phyloP scores from a whole-genome alignment of 2,797 vertebrate genomes.

The Enteromius unitaeniatus region DNA sequence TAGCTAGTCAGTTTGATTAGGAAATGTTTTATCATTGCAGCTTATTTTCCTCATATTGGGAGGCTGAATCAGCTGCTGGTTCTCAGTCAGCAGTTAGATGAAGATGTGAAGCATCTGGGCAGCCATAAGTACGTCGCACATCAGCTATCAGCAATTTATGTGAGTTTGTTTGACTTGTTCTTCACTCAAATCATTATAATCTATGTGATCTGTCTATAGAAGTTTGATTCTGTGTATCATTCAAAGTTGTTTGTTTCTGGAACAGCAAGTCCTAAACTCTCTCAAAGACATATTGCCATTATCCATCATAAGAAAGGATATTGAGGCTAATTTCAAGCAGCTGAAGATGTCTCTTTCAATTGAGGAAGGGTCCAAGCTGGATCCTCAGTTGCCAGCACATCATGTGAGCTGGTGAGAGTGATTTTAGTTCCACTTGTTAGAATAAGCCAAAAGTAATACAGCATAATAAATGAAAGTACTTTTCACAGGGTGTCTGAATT shows the following conservation, averaged over 20 bases:
- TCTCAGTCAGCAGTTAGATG: conserved; percentile 84
- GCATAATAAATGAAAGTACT: not conserved
- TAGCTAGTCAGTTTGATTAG: not conserved
- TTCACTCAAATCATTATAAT: not conserved
- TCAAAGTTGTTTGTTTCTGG: not conserved
- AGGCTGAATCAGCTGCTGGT: conserved; percentile 85
- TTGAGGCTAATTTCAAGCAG: conserved; percentile 85
- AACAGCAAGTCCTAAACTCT: conserved; percentile 82
- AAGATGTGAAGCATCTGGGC: conserved; percentile 82
- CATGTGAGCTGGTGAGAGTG: conserved; percentile 79
- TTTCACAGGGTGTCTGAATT: conserved; percentile 78
- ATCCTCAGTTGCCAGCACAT: conserved; percentile 79
- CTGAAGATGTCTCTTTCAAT: conserved; percentile 80
- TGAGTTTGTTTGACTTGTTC: conserved; percentile 62
- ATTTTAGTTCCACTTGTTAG: not conserved
- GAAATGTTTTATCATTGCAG: conserved; percentile 65
- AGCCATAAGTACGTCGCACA: conserved; percentile 87
- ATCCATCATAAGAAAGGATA: conserved; percentile 78
- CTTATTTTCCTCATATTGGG: conserved; percentile 80
- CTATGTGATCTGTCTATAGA: not conserved
- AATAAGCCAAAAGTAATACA: not conserved
- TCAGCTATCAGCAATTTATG: conserved; percentile 85
- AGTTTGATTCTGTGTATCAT: not conserved
- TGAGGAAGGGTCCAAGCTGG: conserved; percentile 76
- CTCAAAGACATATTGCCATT: conserved; percentile 78